phyloP scores from a whole-genome alignment of 2,888 invertebrate species.

The Drosophila kanekoi region DNA sequence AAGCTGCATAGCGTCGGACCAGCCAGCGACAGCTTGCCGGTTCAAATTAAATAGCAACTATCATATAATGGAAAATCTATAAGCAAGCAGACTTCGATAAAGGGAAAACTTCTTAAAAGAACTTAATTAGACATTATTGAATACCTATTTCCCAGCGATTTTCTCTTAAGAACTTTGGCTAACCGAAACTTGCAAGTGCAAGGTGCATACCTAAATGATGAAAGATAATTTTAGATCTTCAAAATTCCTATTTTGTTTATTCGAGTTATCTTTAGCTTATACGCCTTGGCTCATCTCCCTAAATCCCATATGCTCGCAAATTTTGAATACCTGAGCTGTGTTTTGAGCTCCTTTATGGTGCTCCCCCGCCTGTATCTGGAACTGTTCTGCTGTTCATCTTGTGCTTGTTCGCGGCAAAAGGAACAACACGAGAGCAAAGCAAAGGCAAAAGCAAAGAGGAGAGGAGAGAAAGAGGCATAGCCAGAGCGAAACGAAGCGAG shows the following conservation, averaged over 20 bases:
- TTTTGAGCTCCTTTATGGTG: conserved; percentile 1
- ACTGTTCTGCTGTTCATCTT: conserved; percentile 35
- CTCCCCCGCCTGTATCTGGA: conserved; percentile 31
- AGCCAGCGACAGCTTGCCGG: too few species aligned
- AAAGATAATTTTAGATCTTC: neutral
- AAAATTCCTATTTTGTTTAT: too few species aligned
- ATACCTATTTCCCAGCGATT: too few species aligned
- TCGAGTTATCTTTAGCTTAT: neutral
- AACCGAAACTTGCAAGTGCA: too few species aligned
- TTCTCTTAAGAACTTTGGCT: too few species aligned
- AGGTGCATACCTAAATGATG: too few species aligned
- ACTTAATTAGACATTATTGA: too few species aligned
- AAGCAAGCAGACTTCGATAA: too few species aligned
- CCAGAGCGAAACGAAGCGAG: conserved; percentile 7
- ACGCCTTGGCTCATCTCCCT: neutral
- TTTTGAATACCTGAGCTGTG: conserved; percentile 34
- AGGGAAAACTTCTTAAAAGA: too few species aligned
- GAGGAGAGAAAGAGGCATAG: conserved; percentile 10
- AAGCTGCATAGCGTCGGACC: too few species aligned
- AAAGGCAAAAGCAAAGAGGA: conserved; percentile 9
- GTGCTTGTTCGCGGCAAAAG: conserved; percentile 38
- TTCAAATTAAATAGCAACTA: too few species aligned
- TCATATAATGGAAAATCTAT: too few species aligned
- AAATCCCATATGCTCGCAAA: conserved; percentile 19
- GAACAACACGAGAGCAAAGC: conserved; percentile 47